A percentile compares a stretch with the other conserved stretches of the same genome.
Evolutionary conservation across 2,888 invertebrate species (phyloP).

Genomic region (Leuctra nigra): DNA sequence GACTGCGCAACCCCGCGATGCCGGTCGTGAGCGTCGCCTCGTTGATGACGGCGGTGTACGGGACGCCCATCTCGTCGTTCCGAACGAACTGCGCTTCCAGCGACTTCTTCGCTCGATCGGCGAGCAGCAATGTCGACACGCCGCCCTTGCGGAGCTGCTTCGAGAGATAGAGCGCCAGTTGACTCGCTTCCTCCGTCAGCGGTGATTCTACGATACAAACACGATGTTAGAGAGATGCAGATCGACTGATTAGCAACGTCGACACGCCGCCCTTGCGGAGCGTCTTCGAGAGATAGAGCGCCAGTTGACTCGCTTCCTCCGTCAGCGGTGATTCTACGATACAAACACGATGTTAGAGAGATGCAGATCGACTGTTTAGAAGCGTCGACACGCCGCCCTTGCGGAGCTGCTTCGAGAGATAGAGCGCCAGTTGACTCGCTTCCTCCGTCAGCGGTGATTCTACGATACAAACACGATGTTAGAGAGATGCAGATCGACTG

Average conservation of each 20-base stretch:
- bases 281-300: neutral
- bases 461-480: too few relatives aligned
- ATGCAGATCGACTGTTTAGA: too few relatives aligned
- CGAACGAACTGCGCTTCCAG: slow-evolving; percentile 39
- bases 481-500: too few relatives aligned
- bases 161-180: slow-evolving; percentile 50
- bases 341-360: too few relatives aligned
- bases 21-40: slow-evolving; percentile 63
- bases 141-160: slow-evolving; percentile 45
- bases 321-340: too few relatives aligned
- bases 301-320: too few relatives aligned
- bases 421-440: too few relatives aligned
- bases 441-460: too few relatives aligned
- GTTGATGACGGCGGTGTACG: slow-evolving; percentile 64
- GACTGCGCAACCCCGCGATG: slow-evolving; percentile 49
- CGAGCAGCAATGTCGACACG: slow-evolving; percentile 39
- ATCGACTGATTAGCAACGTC: neutral
- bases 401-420: too few relatives aligned
- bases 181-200: slow-evolving; percentile 42
- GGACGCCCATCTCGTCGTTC: slow-evolving; percentile 58
- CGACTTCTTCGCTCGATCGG: slow-evolving; percentile 33
- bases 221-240: neutral
- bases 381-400: too few relatives aligned
- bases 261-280: neutral
- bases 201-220: slow-evolving; percentile 33